Conservation (phyloP, 2,888 invertebrate genomes). For the Drosophila nr. fundita region DNA sequence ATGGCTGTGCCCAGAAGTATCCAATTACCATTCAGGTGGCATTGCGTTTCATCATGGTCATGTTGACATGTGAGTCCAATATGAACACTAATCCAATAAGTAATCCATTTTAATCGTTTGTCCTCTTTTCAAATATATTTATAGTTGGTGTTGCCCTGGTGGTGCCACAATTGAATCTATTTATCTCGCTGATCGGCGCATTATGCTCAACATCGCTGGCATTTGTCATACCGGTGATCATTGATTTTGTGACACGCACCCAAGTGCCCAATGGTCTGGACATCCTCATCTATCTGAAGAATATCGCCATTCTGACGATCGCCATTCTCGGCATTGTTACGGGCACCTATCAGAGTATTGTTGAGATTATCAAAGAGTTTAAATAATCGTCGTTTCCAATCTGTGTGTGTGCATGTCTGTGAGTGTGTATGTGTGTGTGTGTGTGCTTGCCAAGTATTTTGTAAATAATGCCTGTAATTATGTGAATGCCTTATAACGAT, state of each 20-base stretch:
- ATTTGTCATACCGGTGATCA: constrained; percentile 93
- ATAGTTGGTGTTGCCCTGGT: constrained; percentile 91
- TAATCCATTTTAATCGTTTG: not conserved
- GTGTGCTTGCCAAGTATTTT: constrained; percentile 50
- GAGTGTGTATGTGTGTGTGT: not conserved
- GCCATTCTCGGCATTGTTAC: constrained; percentile 90
- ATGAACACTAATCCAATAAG: not conserved
- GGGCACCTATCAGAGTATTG: constrained; percentile 91
- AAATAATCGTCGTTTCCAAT: constrained; percentile 20
- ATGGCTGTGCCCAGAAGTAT: constrained; percentile 86
- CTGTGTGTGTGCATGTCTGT: not conserved
- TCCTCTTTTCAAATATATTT: constrained; percentile 64
- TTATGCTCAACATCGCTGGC: constrained; percentile 95
- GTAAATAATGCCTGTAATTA: constrained; percentile 58
- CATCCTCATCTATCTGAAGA: constrained; percentile 86
- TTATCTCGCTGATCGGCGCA: constrained; percentile 96
- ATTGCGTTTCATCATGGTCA: constrained; percentile 90
- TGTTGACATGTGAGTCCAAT: constrained; percentile 93
- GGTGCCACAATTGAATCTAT: constrained; percentile 93
- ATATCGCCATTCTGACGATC: constrained; percentile 88
- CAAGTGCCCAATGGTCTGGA: constrained; percentile 86
- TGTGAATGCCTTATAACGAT: constrained; percentile 52
- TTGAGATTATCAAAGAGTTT: constrained; percentile 86
- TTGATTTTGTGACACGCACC: constrained; percentile 91
- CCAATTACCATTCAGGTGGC: constrained; percentile 89